Evolutionary conservation across 1,140 invertebrate genomes (phyloP).

Genomic region (Nylanderia fulva): DNA sequence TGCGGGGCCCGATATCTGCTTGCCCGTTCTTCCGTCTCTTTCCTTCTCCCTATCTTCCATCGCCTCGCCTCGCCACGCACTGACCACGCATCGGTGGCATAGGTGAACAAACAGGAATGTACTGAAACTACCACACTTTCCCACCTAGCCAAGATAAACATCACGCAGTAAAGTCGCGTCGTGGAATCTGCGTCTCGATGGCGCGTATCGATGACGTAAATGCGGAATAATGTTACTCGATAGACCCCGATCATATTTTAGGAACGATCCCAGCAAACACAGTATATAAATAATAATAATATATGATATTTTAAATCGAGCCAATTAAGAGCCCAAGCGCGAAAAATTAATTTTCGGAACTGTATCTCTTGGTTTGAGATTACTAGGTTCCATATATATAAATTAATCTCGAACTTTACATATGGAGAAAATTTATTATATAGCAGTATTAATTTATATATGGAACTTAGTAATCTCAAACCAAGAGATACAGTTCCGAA

Average conservation of each 20-base stretch:
- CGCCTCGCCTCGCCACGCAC: slow-evolving; percentile 61
- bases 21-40: slow-evolving; percentile 70
- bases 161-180: slow-evolving; percentile 31
- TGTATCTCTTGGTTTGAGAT: too few relatives aligned
- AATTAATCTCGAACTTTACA: too few relatives aligned
- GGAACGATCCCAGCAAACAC: too few relatives aligned
- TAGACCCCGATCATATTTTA: not conserved
- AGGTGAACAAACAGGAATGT: slow-evolving; percentile 69
- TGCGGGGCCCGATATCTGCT: slow-evolving; percentile 81
- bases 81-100: slow-evolving; percentile 68
- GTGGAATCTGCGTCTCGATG: not conserved
- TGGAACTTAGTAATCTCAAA: too few relatives aligned
- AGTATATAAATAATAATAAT: too few relatives aligned
- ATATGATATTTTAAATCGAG: too few relatives aligned
- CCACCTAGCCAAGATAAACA: slow-evolving; percentile 58
- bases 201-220: not conserved
- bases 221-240: not conserved
- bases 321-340: too few relatives aligned
- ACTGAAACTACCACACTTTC: slow-evolving; percentile 62
- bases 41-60: slow-evolving; percentile 59
- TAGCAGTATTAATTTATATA: too few relatives aligned
- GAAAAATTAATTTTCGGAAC: too few relatives aligned
- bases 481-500: too few relatives aligned
- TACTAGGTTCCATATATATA: too few relatives aligned
- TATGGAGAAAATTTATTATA: too few relatives aligned